These are phyloP conservation scores for Calyptomena viridis DNA, from an alignment of 2,113 vertebrate genomes.

Conservation along the genomic window DNA sequence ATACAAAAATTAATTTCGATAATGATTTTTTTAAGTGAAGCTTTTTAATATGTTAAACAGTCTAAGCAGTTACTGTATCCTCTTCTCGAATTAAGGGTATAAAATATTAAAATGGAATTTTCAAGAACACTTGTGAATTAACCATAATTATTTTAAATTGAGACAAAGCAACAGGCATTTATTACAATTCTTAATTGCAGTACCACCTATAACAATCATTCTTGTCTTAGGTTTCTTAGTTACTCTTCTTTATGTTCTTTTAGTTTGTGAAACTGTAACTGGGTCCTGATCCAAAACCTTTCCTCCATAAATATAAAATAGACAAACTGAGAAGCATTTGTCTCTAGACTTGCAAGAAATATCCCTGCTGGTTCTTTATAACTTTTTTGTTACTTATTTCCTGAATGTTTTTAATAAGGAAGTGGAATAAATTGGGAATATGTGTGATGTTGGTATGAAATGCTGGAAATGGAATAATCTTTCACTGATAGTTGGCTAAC, in stretches of 20 bases:
- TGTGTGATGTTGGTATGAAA: not conserved
- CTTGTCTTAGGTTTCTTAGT: not conserved
- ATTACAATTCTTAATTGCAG: conserved; percentile 1
- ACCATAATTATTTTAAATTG: not conserved
- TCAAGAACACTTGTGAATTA: not conserved
- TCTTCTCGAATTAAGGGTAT: not conserved
- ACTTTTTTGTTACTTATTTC: not conserved
- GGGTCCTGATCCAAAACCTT: not conserved
- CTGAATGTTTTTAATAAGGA: not conserved
- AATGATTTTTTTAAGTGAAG: rapidly evolving
- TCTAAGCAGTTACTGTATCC: not conserved
- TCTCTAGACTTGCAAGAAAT: not conserved
- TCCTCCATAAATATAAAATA: not conserved
- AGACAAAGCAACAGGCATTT: conserved; percentile 14
- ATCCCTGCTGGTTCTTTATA: not conserved
- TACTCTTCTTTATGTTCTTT: not conserved
- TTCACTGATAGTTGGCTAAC: not conserved
- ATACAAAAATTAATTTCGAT: not conserved
- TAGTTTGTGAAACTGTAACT: not conserved
- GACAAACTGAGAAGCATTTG: not conserved
- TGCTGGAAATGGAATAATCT: not conserved
- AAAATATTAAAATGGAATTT: not conserved
- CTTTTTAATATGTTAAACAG: not conserved
- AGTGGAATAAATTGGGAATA: not conserved
- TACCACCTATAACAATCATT: not conserved